These are phyloP conservation scores for Tiliqua scincoides DNA, from an alignment of 2,113 vertebrate genomes.

Conservation along the genomic window DNA sequence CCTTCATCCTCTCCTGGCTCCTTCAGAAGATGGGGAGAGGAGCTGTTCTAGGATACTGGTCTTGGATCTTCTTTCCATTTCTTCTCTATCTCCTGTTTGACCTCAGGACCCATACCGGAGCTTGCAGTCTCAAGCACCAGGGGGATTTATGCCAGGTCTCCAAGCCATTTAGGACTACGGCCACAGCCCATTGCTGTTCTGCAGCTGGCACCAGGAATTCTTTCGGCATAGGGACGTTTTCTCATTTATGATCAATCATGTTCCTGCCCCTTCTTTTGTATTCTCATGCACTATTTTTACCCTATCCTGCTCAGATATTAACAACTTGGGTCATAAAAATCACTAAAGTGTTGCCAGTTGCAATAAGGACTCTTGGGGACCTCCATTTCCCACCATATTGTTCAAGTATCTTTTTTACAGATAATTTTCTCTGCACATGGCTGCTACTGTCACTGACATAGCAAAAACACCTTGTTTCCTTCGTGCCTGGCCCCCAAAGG, in stretches of 20 bases:
- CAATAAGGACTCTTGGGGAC: slow-evolving; percentile 29
- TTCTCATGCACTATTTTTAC: background rate
- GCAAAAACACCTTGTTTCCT: slow-evolving; percentile 53
- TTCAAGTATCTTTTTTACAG: background rate
- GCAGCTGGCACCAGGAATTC: background rate
- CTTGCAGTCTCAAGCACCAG: too few species aligned
- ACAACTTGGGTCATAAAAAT: slow-evolving; percentile 13
- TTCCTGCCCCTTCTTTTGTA: background rate
- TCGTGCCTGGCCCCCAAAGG: slow-evolving; percentile 40
- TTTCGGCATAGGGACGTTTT: background rate
- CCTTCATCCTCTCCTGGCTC: too few species aligned
- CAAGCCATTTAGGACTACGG: background rate
- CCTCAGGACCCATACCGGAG: too few species aligned
- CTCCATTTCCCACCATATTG: slow-evolving; percentile 43
- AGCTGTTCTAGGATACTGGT: too few species aligned
- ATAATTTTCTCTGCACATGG: background rate
- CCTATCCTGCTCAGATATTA: slow-evolving; percentile 4
- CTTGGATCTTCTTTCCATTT: too few species aligned
- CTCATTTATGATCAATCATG: background rate
- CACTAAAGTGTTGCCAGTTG: slow-evolving; percentile 35
- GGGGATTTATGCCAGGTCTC: too few species aligned
- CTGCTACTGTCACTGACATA: slow-evolving; percentile 58
- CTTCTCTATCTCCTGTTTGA: too few species aligned
- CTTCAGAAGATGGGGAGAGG: too few species aligned
- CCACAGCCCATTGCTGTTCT: background rate